phyloP scores from a whole-genome alignment of 1,140 invertebrate genomes.

The Brachionus asplanchnoidis region DNA sequence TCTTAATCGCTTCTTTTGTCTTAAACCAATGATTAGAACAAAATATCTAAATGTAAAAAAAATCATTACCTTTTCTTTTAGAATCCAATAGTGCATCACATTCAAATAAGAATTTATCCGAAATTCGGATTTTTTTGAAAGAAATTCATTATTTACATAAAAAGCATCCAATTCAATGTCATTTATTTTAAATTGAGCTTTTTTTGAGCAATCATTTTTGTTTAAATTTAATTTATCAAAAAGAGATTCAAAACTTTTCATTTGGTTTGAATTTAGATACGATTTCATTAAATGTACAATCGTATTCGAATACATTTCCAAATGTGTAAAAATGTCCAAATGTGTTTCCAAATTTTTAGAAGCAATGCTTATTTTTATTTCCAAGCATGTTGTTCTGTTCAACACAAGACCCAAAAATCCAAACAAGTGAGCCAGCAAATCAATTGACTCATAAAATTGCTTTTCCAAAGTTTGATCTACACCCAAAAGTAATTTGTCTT shows the following conservation, averaged over 20 bases:
- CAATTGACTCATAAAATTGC: neutral
- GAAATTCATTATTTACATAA: neutral
- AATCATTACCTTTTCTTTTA: neutral
- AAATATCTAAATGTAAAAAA: too few species aligned
- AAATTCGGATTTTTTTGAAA: slow-evolving; percentile 1
- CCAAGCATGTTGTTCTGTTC: neutral
- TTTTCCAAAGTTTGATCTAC: neutral
- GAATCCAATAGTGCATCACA: neutral
- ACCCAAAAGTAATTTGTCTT: neutral
- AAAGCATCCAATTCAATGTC: neutral
- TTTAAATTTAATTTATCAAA: neutral
- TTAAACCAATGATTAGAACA: neutral
- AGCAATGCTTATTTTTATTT: neutral
- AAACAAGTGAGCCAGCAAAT: slow-evolving; percentile 9
- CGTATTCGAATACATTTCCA: neutral
- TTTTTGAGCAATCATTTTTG: neutral
- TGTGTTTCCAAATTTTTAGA: neutral
- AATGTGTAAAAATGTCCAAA: too few species aligned
- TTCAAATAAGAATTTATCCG: neutral
- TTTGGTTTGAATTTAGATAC: neutral
- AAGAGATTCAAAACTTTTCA: neutral
- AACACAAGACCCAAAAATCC: neutral
- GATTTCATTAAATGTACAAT: neutral
- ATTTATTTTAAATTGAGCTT: neutral
- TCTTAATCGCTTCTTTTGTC: slow-evolving; percentile 9